Evolutionary conservation across 2,797 vertebrate genomes (phyloP).

Genomic region (Pseudomugil tenellus): DNA sequence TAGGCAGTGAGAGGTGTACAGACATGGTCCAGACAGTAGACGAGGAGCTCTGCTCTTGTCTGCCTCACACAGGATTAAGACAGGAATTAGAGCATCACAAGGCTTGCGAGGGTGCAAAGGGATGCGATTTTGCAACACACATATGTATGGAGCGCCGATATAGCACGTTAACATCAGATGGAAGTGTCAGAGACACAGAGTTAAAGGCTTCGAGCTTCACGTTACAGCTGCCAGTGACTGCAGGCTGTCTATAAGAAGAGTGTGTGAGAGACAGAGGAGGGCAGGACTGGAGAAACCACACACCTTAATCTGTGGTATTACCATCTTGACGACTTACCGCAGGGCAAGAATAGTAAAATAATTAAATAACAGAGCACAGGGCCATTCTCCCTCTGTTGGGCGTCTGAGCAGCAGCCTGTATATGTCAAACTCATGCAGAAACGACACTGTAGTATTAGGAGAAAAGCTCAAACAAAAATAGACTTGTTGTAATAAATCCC

Average conservation of each 20-base stretch:
- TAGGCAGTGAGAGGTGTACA: slow-evolving; percentile 47
- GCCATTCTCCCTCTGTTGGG: slow-evolving; percentile 38
- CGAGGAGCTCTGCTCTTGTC: slow-evolving; percentile 60
- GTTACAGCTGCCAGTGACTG: slow-evolving; percentile 64
- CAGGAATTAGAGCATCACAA: slow-evolving; percentile 75
- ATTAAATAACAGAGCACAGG: slow-evolving; percentile 72
- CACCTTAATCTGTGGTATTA: slow-evolving; percentile 82
- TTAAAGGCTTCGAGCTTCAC: slow-evolving; percentile 61
- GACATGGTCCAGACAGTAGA: slow-evolving; percentile 70
- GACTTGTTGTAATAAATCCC: slow-evolving; percentile 67
- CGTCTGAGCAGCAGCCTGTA: slow-evolving; percentile 33
- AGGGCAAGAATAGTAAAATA: slow-evolving; percentile 79
- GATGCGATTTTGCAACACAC: slow-evolving; percentile 56
- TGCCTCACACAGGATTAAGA: slow-evolving; percentile 72
- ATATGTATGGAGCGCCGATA: slow-evolving; percentile 70
- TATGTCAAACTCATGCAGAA: slow-evolving; percentile 22
- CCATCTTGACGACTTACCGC: slow-evolving; percentile 70
- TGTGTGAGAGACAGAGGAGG: slow-evolving; percentile 56
- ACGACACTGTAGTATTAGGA: slow-evolving; percentile 49
- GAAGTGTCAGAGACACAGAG: slow-evolving; percentile 62
- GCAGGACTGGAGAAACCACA: slow-evolving; percentile 75
- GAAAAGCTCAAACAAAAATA: slow-evolving; percentile 68
- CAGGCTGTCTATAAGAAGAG: slow-evolving; percentile 59
- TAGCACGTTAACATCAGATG: slow-evolving; percentile 75
- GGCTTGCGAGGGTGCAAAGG: slow-evolving; percentile 70